Conservation (phyloP, 2,797 vertebrate genomes). For the Knipowitschia caucasica region DNA sequence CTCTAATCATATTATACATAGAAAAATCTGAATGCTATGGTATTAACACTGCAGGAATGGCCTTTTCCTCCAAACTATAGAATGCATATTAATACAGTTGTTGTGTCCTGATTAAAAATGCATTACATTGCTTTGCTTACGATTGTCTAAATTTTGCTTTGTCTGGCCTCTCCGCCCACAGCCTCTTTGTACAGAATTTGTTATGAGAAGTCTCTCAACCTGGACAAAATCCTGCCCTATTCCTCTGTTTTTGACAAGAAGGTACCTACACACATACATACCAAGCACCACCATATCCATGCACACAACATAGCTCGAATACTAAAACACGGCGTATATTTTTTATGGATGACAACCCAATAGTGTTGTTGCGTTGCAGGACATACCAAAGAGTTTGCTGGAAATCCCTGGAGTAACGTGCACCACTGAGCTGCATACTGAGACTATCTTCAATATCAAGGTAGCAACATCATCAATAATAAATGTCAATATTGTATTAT, state of each 20-base stretch:
- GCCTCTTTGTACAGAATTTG: constrained; percentile 87
- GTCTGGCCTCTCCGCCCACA: constrained; percentile 45
- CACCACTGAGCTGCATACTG: constrained; percentile 78
- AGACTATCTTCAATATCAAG: constrained; percentile 83
- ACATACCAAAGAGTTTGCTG: constrained; percentile 62
- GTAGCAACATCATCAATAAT: constrained; percentile 44
- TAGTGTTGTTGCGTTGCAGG: constrained; percentile 49
- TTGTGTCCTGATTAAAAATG: constrained; percentile 21
- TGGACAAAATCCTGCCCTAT: constrained; percentile 88
- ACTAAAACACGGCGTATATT: not conserved
- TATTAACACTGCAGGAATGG: constrained; percentile 24
- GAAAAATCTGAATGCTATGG: not conserved
- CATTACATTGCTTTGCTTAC: constrained; percentile 8
- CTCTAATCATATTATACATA: not conserved
- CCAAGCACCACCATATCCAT: not conserved
- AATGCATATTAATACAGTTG: constrained; percentile 8
- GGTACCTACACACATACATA: constrained; percentile 46
- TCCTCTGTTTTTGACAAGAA: constrained; percentile 81
- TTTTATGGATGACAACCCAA: not conserved
- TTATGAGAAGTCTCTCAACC: constrained; percentile 73
- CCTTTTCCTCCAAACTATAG: constrained; percentile 12
- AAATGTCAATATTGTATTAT: constrained; percentile 3
- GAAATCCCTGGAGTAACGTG: constrained; percentile 83
- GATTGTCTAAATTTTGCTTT: not conserved
- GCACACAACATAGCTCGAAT: constrained; percentile 13